Evolutionary conservation across 2,888 invertebrate species (phyloP).

Genomic region (Xestia sexstrigata): DNA sequence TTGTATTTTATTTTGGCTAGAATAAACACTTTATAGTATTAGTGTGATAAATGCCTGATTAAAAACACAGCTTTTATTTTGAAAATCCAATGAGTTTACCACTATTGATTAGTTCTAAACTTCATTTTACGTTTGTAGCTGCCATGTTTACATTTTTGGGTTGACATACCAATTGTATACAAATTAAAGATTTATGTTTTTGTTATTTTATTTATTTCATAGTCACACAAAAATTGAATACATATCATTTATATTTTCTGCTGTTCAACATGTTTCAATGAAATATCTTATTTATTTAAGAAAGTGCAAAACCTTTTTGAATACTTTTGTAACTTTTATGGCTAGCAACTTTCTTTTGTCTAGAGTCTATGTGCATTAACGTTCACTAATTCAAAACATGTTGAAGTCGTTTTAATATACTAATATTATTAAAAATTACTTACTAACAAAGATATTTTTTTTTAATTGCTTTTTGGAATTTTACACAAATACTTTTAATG

Average conservation of each 20-base stretch:
- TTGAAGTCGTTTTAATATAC: conserved; percentile 75
- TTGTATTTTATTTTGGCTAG: conserved; percentile 9
- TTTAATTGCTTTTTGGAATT: conserved; percentile 62
- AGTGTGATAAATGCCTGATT: not conserved
- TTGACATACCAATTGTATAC: conserved; percentile 63
- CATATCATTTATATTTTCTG: conserved; percentile 79
- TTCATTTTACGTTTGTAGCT: conserved; percentile 16
- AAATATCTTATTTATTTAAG: conserved; percentile 59
- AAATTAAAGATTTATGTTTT: conserved; percentile 76
- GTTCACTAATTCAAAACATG: conserved; percentile 79
- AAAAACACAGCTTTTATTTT: conserved; percentile 2
- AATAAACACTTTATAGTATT: no score
- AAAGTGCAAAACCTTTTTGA: conserved; percentile 70
- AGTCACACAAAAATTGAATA: conserved; percentile 85
- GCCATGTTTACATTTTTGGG: conserved; percentile 38
- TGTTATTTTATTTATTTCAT: conserved; percentile 80
- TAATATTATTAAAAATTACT: conserved; percentile 73
- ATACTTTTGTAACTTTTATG: conserved; percentile 70
- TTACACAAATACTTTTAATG: conserved; percentile 51
- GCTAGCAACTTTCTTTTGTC: conserved; percentile 61
- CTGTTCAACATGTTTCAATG: conserved; percentile 83
- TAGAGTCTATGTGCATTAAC: conserved; percentile 69
- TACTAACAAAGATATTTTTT: conserved; percentile 66
- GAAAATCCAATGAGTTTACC: conserved; percentile 4
- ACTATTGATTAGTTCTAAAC: not conserved